These are phyloP conservation scores for Drosophila pseudotakahashii DNA, from an alignment of 2,888 invertebrate species.

Conservation along the genomic window DNA sequence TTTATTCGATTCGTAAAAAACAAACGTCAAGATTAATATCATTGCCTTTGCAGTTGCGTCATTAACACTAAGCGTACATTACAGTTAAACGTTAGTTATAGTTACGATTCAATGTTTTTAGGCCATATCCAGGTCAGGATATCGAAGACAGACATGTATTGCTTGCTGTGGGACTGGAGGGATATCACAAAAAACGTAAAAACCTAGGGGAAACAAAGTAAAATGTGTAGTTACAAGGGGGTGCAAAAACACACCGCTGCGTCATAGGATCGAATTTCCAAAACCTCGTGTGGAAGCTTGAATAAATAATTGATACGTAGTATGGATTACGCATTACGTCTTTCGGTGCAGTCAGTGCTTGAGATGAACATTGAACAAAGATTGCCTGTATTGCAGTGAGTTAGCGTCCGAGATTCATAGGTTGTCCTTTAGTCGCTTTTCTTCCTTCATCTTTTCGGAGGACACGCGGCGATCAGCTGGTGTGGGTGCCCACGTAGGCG, in stretches of 20 bases:
- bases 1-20: constrained; percentile 33
- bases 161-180: constrained; percentile 43
- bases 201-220: constrained; percentile 35
- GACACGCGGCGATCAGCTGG: constrained; percentile 50
- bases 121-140: constrained; percentile 11
- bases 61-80: constrained; percentile 45
- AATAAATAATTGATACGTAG: constrained; percentile 39
- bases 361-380: constrained; percentile 21
- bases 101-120: constrained; percentile 18
- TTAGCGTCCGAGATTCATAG: constrained; percentile 33
- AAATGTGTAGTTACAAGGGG: constrained; percentile 25
- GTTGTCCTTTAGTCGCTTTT: constrained; percentile 16
- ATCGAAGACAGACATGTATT: constrained; percentile 37
- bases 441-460: neutral
- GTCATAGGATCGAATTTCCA: constrained; percentile 24
- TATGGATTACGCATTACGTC: constrained; percentile 29
- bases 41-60: constrained; percentile 38
- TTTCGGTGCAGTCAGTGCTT: constrained; percentile 39
- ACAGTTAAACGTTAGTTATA: constrained; percentile 31
- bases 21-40: constrained; percentile 22
- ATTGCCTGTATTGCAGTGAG: constrained; percentile 28
- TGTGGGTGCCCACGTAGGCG: constrained; percentile 75
- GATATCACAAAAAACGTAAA: constrained; percentile 61
- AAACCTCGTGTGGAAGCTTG: constrained; percentile 16
- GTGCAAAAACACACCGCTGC: constrained; percentile 16